Base-by-base conservation (phyloP, 2,888 invertebrate genomes). In the Andrena bucephala region DNA sequence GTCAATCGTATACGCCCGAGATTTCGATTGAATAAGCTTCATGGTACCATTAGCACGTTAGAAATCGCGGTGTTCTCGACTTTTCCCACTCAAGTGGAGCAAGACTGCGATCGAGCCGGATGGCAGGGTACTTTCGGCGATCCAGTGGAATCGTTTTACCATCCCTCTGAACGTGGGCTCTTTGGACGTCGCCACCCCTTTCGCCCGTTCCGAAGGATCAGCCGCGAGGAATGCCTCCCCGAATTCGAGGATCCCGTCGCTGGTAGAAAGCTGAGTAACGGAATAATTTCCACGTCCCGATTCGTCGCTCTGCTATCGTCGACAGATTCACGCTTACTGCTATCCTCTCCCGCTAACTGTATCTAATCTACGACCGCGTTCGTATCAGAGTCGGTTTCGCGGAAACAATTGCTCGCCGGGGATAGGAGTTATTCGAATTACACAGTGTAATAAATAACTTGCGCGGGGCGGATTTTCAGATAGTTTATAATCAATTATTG, bases 261-360 rank as follows among this genome's bases (percentile, higher is more conserved):
- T 50, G 29, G 16, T 80, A 36, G 72, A 63, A 81, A 80, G 54
- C 59, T 50, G 68, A 57, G 63, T 81, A 81, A 81, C 65, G 54
- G 70, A 71, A 82, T 76, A 70, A 81, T 60, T 67, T 71, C 66
- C 60, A 70, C 69, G 67, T 60, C 54, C 36, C 70, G 67, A 78
- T 59, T 63, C 50, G 29, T 68, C 42, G 68, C 81, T 81, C 72
- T 57, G 75, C 68, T 75, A 74, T 66, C 82, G 62, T 82, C 82
- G 62, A 71, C 57, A 42, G 70, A 67, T 81, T 75, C 54, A 82
- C 82, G 76, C 66, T 27, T 48, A 75, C 82, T 81, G 66, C 59
- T 73, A 74, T 42, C 59, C 33, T 60, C 52, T 81, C 27, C 20
- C 66, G 31, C 59, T 69, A 74, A 81, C 74, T 81, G 68, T 81